Base-by-base conservation (phyloP, 2,113 vertebrate genomes). In the Elanus axillaris region DNA sequence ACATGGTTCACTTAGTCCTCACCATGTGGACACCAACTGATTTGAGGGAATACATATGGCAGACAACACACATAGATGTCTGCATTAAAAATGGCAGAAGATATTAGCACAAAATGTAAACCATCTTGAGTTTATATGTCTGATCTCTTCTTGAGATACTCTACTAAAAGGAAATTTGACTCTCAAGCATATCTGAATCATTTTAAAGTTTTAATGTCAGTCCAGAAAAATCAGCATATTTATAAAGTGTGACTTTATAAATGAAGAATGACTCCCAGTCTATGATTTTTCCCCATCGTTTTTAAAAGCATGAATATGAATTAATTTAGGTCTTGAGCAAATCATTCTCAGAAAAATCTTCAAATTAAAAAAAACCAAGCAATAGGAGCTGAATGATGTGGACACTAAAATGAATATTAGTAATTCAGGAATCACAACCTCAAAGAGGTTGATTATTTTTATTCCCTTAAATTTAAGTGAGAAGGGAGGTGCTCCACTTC, bases 1-100 rank as follows among this genome's bases (percentile, higher is more conserved):
- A 85, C 16, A 40, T 11, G 68, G 56, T 75, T 94, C 76, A 64
- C 77, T 94, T 74, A 68, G 86, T 75, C 56, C 48, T 78, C 52
- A 64, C 80, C 95, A 96, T 93, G 73, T 96, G 95, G 93, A 78
- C 91, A 89, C 80, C 93, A 97, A 96, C 94, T 96, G 94, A 93
- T 82, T 72, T 56, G 84, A 93, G 36, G 56, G 52, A 95, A 86
- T 75, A 89, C 94, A 93, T 85, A 67, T 97, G 93, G 96, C 36
- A 95, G 68, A 77, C 96, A 96, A 94, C 43, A 91, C 73, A 87
- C 64, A 52, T 71, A 52, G 68, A 94, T 18, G 43, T 71, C 76
- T 93, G 68, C 64, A 52, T 91, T 91, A 93, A 94, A 96, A 96
- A 85, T 50, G 76, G 91, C 77, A 87, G 82, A 94, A 84, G 72